These are phyloP conservation scores for Chiloscyllium plagiosum DNA, from an alignment of 2,113 vertebrate genomes.

Conservation along the genomic window DNA sequence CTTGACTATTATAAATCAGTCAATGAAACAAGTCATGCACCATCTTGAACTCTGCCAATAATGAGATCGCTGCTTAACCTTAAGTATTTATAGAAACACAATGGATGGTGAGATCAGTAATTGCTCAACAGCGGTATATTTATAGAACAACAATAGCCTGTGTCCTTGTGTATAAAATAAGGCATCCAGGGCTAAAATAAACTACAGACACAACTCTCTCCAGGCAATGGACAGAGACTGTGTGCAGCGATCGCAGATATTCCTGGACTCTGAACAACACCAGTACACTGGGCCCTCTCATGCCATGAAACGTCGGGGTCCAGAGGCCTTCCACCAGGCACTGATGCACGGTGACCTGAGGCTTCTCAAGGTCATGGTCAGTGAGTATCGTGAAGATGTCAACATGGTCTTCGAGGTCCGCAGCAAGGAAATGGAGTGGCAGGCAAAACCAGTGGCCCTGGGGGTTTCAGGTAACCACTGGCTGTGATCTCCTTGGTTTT, in stretches of 20 bases:
- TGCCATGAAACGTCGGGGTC: neutral
- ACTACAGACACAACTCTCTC: neutral
- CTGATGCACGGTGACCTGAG: conserved; percentile 52
- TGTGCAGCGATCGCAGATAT: conserved; percentile 45
- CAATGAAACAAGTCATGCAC: conserved; percentile 9
- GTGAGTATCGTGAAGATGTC: conserved; percentile 50
- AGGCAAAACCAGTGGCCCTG: conserved; percentile 49
- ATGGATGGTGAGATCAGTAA: neutral
- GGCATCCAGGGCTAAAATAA: neutral
- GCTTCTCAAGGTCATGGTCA: conserved; percentile 46
- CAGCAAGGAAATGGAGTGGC: conserved; percentile 58
- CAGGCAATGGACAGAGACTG: conserved; percentile 42
- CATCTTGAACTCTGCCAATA: neutral
- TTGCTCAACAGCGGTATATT: neutral
- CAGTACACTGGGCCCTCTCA: neutral
- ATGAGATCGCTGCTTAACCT: neutral
- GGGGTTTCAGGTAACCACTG: conserved; percentile 59
- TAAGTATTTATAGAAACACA: neutral
- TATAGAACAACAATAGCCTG: conserved; percentile 12
- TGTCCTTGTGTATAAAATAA: conserved; percentile 17
- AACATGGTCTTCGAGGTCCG: conserved; percentile 55
- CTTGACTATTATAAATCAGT: neutral
- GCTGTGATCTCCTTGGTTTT: no score
- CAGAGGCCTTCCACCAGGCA: conserved; percentile 47
- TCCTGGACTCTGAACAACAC: conserved; percentile 41